Base-by-base conservation (phyloP, 2,888 invertebrate genomes). In the Nomada lathburiana region DNA sequence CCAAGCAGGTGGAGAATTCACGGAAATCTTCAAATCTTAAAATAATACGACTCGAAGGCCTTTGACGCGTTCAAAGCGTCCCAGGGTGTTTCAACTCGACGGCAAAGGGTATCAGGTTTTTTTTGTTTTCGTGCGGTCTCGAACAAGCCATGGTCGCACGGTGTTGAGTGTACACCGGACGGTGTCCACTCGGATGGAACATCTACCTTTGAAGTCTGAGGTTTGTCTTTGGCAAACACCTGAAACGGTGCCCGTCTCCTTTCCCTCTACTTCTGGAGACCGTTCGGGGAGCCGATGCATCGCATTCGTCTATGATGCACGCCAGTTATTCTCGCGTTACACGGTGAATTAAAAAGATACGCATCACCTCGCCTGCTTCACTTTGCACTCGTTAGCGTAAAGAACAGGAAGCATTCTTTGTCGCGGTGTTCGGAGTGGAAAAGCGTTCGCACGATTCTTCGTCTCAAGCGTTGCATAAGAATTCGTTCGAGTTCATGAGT, bases 131-230 rank as follows among this genome's bases (percentile, higher is more conserved):
- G 65, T 86, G 83, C 52, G 85, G 83, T 81, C 50, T 64, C 72
- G 77, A 76, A 78, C 80, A 62, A 75, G 77, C 65, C 82, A 79
- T 44, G 83, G 77, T 92, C 92, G 83, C 92, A 92, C 92, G 92
- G 92, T 92, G 89, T 92, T 91, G 88, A 84, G 89, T 92, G 86
- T 89, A 92, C 72, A 92, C 91, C 91, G 90, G 92, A 91, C 88
- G 83, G 88, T 89, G 90, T 85, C 87, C 90, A 88, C 84, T 90
- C 89, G 88, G 75, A 86, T 87, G 92, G 90, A 92, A 92, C 89
- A 85, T 86, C 82, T 78, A 75, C 78, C 83, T 86, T 81, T 86
- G 70, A 80, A 82, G 82, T 86, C 84, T 71, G 87, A 87, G 86
- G 87, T 88, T 89, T 87, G 79, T 84, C 81, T 84, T 82, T 83